Evolutionary conservation across 2,888 invertebrate genomes (phyloP).

Genomic region (Horisme vitalbata): DNA sequence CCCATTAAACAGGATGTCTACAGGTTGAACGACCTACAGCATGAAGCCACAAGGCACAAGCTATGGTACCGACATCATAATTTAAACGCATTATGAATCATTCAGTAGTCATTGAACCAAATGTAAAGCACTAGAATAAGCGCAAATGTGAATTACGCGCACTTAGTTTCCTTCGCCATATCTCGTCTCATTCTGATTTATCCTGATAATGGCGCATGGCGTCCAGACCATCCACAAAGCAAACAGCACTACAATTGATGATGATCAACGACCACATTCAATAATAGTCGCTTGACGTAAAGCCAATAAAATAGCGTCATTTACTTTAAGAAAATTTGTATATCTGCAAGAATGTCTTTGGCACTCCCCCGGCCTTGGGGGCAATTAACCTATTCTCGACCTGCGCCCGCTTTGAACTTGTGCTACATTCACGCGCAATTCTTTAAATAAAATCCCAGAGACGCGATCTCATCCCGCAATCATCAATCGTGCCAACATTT

Average conservation of each 20-base stretch:
- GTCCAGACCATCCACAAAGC: conserved; percentile 8
- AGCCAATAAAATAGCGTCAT: conserved; percentile 44
- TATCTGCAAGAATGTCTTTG: conserved; percentile 38
- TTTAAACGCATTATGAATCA: conserved; percentile 55
- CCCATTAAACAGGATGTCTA: conserved; percentile 55
- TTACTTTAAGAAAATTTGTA: conserved; percentile 42
- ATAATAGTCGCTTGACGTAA: conserved; percentile 41
- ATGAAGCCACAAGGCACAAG: conserved; percentile 51
- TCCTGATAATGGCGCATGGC: conserved; percentile 16
- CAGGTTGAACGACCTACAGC: conserved; percentile 65
- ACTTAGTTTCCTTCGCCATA: conserved; percentile 16
- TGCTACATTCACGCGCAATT: conserved; percentile 65
- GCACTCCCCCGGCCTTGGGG: conserved; percentile 67
- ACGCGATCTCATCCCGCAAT: conserved; percentile 48
- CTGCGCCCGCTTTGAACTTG: conserved; percentile 71
- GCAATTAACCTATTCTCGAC: conserved; percentile 74
- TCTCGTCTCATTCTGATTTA: conserved; percentile 20
- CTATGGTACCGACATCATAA: conserved; percentile 50
- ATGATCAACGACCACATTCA: conserved; percentile 21
- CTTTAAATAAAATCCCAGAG: conserved; percentile 69
- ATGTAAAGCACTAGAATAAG: conserved; percentile 20
- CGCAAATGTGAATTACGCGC: conserved; percentile 18
- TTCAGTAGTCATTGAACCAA: conserved; percentile 47
- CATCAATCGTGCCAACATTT: conserved; percentile 67
- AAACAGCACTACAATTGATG: conserved; percentile 10